Percentiles rank a stretch among this genome's conserved stretches.
Evolutionary conservation across 2,888 invertebrate species (phyloP).

Genomic region (Chrysopilus asiliformis): DNA sequence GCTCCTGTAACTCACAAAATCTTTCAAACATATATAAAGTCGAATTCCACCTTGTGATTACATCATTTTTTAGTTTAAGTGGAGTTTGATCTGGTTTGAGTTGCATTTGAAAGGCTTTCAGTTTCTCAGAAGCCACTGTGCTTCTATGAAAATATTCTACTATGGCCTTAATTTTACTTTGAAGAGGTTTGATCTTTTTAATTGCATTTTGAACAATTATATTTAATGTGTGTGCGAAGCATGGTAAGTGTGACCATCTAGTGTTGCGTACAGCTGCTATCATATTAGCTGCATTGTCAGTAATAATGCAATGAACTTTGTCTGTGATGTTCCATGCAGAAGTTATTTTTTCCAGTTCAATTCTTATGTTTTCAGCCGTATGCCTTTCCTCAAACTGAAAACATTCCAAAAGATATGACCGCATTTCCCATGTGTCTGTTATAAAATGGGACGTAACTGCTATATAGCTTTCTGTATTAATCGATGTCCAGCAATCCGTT

Average conservation of each 20-base stretch:
- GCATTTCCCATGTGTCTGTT: constrained; percentile 12
- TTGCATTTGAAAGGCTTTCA: background rate
- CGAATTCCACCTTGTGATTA: constrained; percentile 19
- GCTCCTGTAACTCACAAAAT: too few relatives aligned
- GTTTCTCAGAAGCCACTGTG: background rate
- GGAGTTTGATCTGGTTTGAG: constrained; percentile 5
- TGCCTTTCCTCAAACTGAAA: constrained; percentile 14
- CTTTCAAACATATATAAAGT: constrained; percentile 18
- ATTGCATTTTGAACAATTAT: constrained; percentile 11
- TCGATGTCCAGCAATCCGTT: constrained; percentile 19
- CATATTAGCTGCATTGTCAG: constrained; percentile 18
- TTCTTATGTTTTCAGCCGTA: constrained; percentile 14
- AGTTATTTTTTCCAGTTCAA: constrained; percentile 9
- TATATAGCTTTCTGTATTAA: constrained; percentile 15
- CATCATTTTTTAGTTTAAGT: constrained; percentile 22
- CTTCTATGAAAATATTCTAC: constrained; percentile 6
- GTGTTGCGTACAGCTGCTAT: constrained; percentile 17
- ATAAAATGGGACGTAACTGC: constrained; percentile 18
- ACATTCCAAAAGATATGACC: constrained; percentile 14
- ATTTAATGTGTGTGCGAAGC: constrained; percentile 18
- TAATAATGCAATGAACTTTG: constrained; percentile 11
- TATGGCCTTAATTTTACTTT: constrained; percentile 5
- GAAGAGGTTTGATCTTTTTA: constrained; percentile 5
- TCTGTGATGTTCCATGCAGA: constrained; percentile 8
- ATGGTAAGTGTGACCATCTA: constrained; percentile 16